Base-by-base conservation (phyloP, 2,113 vertebrate species). In the Corvus cornix region DNA sequence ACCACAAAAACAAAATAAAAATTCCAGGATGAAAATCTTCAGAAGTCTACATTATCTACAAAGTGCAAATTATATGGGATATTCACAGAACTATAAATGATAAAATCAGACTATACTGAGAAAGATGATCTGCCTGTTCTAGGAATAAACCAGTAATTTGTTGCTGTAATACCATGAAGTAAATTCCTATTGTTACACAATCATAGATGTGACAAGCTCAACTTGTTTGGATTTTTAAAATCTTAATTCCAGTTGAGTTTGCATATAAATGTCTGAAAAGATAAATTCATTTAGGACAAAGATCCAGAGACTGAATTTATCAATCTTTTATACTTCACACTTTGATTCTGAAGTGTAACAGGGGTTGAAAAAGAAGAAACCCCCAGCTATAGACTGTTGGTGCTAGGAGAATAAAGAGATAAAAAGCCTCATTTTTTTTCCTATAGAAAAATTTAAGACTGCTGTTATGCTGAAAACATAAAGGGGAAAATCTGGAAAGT, bases 1-100 rank as follows among this genome's bases (percentile, higher is more conserved):
- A 27, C 21, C 20, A 69, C 69, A 60, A 86, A 88, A 92, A 70
- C 48, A 67, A 92, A 86, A 72, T 1, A 91, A 33, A 94, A 52
- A 96, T 87, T 91, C n/a, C 56, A 93, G 17, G 27, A 4, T 84
- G 44, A 82, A 96, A 89, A 52, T 74, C 86, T 87, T 58, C 85
- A 55, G 30, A 92, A 91, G 30, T 52, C 62, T 84, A 21, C 44
- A 24, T 62, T 60, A 93, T 82, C 73, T 86, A 17, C 16, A 21
- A 68, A 73, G 49, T 85, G 53, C 17, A 95, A 93, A 95, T 92
- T 89, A 72, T 6, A 28, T 9, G 58, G 82, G 52, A 51, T 91
- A 52, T 60, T 89, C 58, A 80, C 67, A 77, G 64, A 78, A 96
- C 72, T 72, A 75, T 24, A 76, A 94, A 64, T 30, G 87, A 43